Evolutionary conservation across 2,888 invertebrate genomes (phyloP).

Genomic region (Erebia ligea): DNA sequence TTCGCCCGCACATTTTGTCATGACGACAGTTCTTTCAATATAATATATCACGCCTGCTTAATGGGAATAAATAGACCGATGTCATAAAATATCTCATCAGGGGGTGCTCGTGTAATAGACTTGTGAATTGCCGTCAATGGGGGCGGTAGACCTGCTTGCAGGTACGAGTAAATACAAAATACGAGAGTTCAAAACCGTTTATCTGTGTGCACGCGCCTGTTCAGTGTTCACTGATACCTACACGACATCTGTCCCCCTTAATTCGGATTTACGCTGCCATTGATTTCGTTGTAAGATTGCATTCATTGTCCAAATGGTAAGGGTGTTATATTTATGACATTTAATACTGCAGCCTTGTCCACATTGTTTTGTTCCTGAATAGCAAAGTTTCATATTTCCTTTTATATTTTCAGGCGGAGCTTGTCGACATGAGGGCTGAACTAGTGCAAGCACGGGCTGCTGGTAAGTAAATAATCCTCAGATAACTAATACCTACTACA

Average conservation of each 20-base stretch:
- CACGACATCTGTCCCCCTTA: slow-evolving; percentile 58
- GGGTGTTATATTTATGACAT: slow-evolving; percentile 49
- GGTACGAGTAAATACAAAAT: slow-evolving; percentile 41
- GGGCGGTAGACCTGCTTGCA: slow-evolving; percentile 41
- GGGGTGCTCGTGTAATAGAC: slow-evolving; percentile 26
- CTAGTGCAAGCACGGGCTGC: slow-evolving; percentile 87
- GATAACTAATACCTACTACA: background rate
- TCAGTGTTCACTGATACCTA: slow-evolving; percentile 25
- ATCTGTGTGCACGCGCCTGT: slow-evolving; percentile 51
- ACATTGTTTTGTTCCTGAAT: slow-evolving; percentile 24
- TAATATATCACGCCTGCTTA: slow-evolving; percentile 39
- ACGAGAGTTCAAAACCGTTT: slow-evolving; percentile 70
- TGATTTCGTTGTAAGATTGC: slow-evolving; percentile 57
- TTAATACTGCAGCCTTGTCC: slow-evolving; percentile 51
- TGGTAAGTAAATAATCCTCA: slow-evolving; percentile 52
- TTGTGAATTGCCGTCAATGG: slow-evolving; percentile 32
- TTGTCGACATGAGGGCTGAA: slow-evolving; percentile 89
- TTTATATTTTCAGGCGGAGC: slow-evolving; percentile 86
- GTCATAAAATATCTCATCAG: slow-evolving; percentile 37
- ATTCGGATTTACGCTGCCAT: slow-evolving; percentile 65
- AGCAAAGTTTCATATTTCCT: slow-evolving; percentile 41
- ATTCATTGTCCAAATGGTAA: slow-evolving; percentile 57
- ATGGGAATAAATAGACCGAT: slow-evolving; percentile 40
- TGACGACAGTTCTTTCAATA: slow-evolving; percentile 36
- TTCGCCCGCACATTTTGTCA: slow-evolving; percentile 41